Conservation (phyloP, 2,797 vertebrate genomes). For the Halcyon smyrnensis region DNA sequence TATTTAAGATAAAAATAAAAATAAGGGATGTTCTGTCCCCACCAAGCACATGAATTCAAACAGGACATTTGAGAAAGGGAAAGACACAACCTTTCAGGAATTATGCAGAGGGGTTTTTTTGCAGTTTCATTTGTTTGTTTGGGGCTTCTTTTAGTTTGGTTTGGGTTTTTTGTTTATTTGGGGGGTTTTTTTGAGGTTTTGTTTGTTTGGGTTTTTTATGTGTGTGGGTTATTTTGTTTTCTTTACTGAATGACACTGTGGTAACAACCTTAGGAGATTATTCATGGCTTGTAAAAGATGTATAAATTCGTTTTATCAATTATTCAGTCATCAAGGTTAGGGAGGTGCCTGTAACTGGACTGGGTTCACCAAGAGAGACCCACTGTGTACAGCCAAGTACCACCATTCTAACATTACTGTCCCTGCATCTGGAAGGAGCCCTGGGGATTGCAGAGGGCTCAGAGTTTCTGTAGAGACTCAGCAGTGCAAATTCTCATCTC, state of each 20-base stretch:
- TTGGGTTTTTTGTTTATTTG: too few relatives aligned
- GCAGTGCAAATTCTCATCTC: background rate
- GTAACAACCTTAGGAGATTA: background rate
- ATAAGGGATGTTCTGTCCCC: background rate
- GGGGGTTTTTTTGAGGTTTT: too few relatives aligned
- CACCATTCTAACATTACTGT: background rate
- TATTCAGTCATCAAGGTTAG: background rate
- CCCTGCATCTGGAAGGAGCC: background rate
- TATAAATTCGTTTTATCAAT: background rate
- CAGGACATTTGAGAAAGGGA: background rate
- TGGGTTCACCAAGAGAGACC: background rate
- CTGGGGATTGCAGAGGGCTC: background rate
- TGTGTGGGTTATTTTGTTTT: background rate
- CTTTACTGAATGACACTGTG: background rate
- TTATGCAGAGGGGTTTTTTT: fast-evolving
- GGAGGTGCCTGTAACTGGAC: background rate
- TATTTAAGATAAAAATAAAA: background rate
- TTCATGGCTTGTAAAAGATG: background rate
- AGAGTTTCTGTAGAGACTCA: background rate
- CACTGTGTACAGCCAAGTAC: background rate
- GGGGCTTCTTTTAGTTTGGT: too few relatives aligned
- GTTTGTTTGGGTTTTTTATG: too few relatives aligned
- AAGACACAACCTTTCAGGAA: background rate
- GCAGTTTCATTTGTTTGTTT: background rate
- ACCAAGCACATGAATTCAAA: background rate